These are phyloP conservation scores for Coenobita brevimanus DNA, from an alignment of 1,140 invertebrate species.

Conservation along the genomic window DNA sequence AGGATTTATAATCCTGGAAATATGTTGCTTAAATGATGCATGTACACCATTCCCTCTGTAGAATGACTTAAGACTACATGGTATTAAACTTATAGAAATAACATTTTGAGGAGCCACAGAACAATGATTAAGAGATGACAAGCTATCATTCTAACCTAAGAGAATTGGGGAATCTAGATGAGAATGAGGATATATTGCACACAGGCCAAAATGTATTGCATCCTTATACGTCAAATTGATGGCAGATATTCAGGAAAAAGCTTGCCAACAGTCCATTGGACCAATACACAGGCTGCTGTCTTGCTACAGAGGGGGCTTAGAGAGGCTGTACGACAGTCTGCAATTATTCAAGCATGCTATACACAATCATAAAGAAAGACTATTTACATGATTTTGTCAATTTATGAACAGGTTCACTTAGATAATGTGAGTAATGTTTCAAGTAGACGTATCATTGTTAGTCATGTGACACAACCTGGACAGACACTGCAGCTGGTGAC, in stretches of 20 bases:
- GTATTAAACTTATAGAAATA: conserved; percentile 62
- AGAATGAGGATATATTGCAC: conserved; percentile 65
- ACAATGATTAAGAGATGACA: conserved; percentile 66
- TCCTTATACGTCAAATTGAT: conserved; percentile 61
- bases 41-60: conserved; percentile 66
- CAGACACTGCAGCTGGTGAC: conserved; percentile 66
- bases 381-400: conserved; percentile 66
- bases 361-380: conserved; percentile 68
- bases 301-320: conserved; percentile 64
- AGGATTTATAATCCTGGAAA: conserved; percentile 56
- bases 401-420: conserved; percentile 66
- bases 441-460: conserved; percentile 58
- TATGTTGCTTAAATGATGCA: conserved; percentile 47
- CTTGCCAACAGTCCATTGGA: conserved; percentile 67
- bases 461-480: conserved; percentile 67
- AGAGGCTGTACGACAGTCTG: conserved; percentile 67
- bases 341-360: conserved; percentile 68
- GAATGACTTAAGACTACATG: conserved; percentile 56
- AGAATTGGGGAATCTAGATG: conserved; percentile 64
- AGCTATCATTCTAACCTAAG: conserved; percentile 66
- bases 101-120: conserved; percentile 64
- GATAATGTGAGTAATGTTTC: conserved; percentile 64
- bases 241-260: conserved; percentile 63
- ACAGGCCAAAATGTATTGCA: conserved; percentile 67
- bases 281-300: conserved; percentile 67